These are phyloP conservation scores for Mustela nigripes DNA, from an alignment of 2,113 vertebrate genomes.

Conservation along the genomic window DNA sequence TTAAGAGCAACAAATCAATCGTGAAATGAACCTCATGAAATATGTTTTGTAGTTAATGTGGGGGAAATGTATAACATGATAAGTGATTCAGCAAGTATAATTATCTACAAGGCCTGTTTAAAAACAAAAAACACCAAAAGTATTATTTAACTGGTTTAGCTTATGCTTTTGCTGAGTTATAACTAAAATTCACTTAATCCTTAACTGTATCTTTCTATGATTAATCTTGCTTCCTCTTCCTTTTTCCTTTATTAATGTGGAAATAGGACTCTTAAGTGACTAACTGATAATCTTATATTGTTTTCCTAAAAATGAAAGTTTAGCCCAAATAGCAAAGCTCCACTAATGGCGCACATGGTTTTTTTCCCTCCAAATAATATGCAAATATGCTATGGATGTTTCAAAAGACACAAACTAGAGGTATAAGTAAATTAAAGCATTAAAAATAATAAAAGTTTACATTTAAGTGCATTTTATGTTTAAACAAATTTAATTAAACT, in stretches of 20 bases:
- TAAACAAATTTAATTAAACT: neutral
- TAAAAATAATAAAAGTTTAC: neutral
- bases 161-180: neutral
- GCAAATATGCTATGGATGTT: neutral
- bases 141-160: neutral
- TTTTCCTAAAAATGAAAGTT: neutral
- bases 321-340: neutral
- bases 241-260: slow-evolving; percentile 17
- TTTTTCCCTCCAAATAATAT: slow-evolving; percentile 36
- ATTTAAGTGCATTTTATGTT: neutral
- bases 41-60: neutral
- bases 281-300: neutral
- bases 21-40: slow-evolving; percentile 44
- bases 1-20: slow-evolving; percentile 60
- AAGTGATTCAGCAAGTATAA: slow-evolving; percentile 41
- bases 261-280: neutral
- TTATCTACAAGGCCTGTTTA: neutral
- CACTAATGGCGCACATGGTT: neutral
- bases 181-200: slow-evolving; percentile 22
- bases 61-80: neutral
- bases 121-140: neutral
- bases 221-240: slow-evolving; percentile 9
- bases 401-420: slow-evolving; percentile 18
- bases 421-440: slow-evolving; percentile 22
- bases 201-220: neutral